Percentiles rank a stretch among this genome's conserved stretches.
phyloP scores from a whole-genome alignment of 1,140 invertebrate genomes.

The Zophobas atratus region DNA sequence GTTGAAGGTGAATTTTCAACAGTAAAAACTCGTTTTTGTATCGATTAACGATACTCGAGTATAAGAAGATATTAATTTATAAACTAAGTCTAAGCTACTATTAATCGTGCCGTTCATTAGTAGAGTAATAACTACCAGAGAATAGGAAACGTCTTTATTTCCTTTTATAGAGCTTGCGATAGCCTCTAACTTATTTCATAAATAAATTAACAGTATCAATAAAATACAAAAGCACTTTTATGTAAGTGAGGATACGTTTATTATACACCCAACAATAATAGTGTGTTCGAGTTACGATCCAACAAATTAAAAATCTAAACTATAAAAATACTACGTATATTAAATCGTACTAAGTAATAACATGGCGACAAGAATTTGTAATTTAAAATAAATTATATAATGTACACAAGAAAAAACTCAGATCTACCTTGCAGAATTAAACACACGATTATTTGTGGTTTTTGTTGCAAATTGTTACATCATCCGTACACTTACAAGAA shows the following conservation, averaged over 20 bases:
- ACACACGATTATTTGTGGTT: too few relatives aligned
- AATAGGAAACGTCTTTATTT: constrained; percentile 24
- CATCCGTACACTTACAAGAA: too few relatives aligned
- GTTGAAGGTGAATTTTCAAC: background rate
- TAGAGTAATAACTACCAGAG: constrained; percentile 4
- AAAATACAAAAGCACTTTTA: constrained; percentile 22
- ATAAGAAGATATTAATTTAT: background rate
- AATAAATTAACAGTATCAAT: constrained; percentile 30
- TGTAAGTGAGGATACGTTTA: constrained; percentile 10
- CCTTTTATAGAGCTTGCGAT: constrained; percentile 14
- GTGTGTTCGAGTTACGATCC: constrained; percentile 12
- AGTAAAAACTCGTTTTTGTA: background rate
- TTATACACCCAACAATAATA: constrained; percentile 7
- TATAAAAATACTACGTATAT: constrained; percentile 6
- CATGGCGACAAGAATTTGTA: background rate
- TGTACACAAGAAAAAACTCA: too few relatives aligned
- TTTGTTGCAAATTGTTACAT: too few relatives aligned
- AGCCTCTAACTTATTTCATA: constrained; percentile 35
- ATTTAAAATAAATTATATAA: too few relatives aligned
- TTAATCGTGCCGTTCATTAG: background rate
- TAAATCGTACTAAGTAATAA: constrained; percentile 5
- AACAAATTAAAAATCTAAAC: background rate
- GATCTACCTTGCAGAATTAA: too few relatives aligned
- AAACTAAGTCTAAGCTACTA: background rate
- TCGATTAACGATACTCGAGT: background rate